Conservation (phyloP, 2,888 invertebrate species). For the Tetragonula carbonaria region DNA sequence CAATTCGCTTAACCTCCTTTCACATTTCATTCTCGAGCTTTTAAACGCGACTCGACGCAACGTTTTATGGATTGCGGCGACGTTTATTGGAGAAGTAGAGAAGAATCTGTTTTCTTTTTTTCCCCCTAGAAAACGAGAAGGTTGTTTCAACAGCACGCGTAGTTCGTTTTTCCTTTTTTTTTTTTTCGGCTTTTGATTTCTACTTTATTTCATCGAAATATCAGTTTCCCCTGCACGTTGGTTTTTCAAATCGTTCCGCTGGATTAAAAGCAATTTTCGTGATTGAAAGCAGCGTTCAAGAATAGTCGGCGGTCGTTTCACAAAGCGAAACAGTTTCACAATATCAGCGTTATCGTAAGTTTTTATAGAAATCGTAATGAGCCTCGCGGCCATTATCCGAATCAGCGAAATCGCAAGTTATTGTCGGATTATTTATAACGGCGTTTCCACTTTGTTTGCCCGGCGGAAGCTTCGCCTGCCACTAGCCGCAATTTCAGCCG, state of each 20-base stretch:
- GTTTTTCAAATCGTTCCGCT: not conserved
- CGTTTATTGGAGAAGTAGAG: constrained; percentile 29
- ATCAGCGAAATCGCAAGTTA: constrained; percentile 39
- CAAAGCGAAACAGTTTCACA: constrained; percentile 13
- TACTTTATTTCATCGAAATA: not conserved
- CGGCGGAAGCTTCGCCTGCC: constrained; percentile 10
- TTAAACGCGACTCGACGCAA: constrained; percentile 33
- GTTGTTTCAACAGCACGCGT: not conserved
- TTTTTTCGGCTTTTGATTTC: not conserved
- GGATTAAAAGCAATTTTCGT: not conserved
- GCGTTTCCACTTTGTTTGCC: constrained; percentile 8
- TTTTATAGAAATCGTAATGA: constrained; percentile 40
- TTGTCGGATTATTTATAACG: constrained; percentile 41
- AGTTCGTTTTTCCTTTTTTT: not conserved
- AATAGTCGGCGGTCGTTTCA: not conserved
- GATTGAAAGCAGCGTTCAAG: not conserved
- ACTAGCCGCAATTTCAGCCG: constrained; percentile 34
- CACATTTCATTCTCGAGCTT: constrained; percentile 34
- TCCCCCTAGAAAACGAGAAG: not conserved
- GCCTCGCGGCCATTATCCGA: constrained; percentile 25
- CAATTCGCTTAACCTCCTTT: not conserved
- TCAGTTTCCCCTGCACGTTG: not conserved
- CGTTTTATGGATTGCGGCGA: constrained; percentile 26
- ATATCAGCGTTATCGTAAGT: constrained; percentile 35
- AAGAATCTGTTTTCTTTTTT: not conserved